These are phyloP conservation scores for Hemichromis elongatus DNA, from an alignment of 2,113 vertebrate species.

Conservation along the genomic window DNA sequence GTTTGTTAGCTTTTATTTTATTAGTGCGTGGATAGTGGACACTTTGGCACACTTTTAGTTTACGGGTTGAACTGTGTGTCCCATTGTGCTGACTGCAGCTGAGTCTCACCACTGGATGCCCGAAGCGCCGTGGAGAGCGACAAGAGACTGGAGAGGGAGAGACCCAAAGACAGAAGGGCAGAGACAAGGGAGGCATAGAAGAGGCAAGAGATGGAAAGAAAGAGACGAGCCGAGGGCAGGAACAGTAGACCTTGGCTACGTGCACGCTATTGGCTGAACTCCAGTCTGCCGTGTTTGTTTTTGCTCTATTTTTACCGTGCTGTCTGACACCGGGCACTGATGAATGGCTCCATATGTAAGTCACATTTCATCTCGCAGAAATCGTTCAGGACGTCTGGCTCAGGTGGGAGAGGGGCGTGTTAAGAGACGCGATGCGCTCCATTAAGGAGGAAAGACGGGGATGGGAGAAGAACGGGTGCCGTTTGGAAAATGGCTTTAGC, in stretches of 20 bases:
- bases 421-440: background rate
- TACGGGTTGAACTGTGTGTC: background rate
- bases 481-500: background rate
- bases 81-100: background rate
- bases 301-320: constrained; percentile 62
- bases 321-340: constrained; percentile 53
- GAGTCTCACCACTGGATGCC: constrained; percentile 28
- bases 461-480: background rate
- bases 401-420: background rate
- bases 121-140: constrained; percentile 38
- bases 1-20: background rate
- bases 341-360: constrained; percentile 60
- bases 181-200: constrained; percentile 31
- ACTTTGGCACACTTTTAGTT: background rate
- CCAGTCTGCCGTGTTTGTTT: constrained; percentile 53
- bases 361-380: constrained; percentile 44
- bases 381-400: constrained; percentile 4
- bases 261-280: constrained; percentile 12
- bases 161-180: constrained; percentile 2
- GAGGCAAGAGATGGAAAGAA: constrained; percentile 39
- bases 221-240: constrained; percentile 1
- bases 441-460: background rate
- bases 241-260: constrained; percentile 32
- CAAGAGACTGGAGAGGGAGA: constrained; percentile 16
- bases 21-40: background rate